phyloP scores from a whole-genome alignment of 2,113 vertebrate genomes.

The Chloebia gouldiae region DNA sequence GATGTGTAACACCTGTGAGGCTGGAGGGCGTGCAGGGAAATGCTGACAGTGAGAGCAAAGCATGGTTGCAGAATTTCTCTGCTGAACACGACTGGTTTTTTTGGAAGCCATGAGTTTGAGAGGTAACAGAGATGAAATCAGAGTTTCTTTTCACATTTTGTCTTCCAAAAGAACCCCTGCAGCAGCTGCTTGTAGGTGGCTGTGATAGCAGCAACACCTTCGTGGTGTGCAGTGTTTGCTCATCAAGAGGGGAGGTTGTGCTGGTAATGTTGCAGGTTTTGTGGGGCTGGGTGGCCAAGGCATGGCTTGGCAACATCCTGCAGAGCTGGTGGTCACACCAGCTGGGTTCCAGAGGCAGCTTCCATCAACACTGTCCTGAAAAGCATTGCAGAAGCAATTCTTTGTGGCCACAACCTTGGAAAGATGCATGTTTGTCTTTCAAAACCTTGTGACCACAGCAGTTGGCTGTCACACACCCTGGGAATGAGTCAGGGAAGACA shows the following conservation, averaged over 20 bases:
- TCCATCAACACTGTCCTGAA: not conserved
- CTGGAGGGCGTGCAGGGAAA: not conserved
- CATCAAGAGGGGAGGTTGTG: not conserved
- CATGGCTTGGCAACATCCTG: not conserved
- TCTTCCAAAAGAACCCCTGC: not conserved
- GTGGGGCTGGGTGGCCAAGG: not conserved
- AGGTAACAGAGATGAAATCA: not conserved
- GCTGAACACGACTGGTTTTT: not conserved
- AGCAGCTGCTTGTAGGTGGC: not conserved
- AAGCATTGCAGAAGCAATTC: not conserved
- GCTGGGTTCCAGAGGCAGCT: not conserved
- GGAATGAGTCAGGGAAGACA: not conserved
- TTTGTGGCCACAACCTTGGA: not conserved
- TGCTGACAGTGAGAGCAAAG: not conserved
- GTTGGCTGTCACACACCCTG: fast-evolving
- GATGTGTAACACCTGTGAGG: not conserved
- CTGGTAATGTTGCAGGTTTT: not conserved
- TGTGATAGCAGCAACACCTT: not conserved
- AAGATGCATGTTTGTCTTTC: not conserved
- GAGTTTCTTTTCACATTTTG: not conserved
- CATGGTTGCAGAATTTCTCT: not conserved
- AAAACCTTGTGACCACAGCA: not conserved
- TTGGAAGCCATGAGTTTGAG: not conserved
- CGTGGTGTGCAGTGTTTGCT: not conserved
- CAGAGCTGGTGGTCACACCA: not conserved